Percentiles rank a stretch among this genome's conserved stretches.
Conservation (phyloP, 2,888 invertebrate genomes). For the Drosophila robusta region DNA sequence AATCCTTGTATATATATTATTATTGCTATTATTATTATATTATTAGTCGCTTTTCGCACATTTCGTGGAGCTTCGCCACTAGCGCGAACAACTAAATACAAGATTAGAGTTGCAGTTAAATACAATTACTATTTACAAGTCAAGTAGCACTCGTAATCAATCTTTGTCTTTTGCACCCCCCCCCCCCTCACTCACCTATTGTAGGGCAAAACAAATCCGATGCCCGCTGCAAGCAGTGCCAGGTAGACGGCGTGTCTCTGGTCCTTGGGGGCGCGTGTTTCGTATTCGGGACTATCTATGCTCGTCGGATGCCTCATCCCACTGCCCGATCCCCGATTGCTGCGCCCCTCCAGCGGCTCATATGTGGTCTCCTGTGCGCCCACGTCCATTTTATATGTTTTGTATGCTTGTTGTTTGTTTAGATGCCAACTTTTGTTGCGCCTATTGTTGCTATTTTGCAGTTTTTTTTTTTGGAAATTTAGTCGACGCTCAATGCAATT, state of each 20-base stretch:
- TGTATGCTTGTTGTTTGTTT: slow-evolving; percentile 1
- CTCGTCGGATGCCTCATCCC: slow-evolving; percentile 75
- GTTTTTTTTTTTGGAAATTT: background rate
- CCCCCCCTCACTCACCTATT: slow-evolving; percentile 91
- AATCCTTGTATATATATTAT: too few species aligned
- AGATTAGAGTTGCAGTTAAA: background rate
- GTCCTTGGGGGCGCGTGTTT: slow-evolving; percentile 84
- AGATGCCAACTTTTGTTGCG: slow-evolving; percentile 11
- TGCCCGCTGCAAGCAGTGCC: slow-evolving; percentile 91
- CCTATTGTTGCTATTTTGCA: slow-evolving; percentile 1
- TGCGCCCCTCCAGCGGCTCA: slow-evolving; percentile 84
- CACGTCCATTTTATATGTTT: slow-evolving; percentile 55
- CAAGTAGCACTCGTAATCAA: slow-evolving; percentile 19
- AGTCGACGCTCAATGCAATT: slow-evolving; percentile 24
- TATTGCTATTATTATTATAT: background rate
- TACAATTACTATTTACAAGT: slow-evolving; percentile 15
- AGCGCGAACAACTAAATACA: too few species aligned
- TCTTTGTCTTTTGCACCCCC: too few species aligned
- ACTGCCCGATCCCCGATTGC: slow-evolving; percentile 41
- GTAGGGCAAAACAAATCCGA: slow-evolving; percentile 95
- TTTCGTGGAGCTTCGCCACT: too few species aligned
- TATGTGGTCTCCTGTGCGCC: slow-evolving; percentile 84
- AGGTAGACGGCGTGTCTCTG: slow-evolving; percentile 84
- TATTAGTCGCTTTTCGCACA: too few species aligned
- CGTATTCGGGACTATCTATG: slow-evolving; percentile 84